Conservation (phyloP, 1,140 invertebrate species). For the Trichoplusia ni region DNA sequence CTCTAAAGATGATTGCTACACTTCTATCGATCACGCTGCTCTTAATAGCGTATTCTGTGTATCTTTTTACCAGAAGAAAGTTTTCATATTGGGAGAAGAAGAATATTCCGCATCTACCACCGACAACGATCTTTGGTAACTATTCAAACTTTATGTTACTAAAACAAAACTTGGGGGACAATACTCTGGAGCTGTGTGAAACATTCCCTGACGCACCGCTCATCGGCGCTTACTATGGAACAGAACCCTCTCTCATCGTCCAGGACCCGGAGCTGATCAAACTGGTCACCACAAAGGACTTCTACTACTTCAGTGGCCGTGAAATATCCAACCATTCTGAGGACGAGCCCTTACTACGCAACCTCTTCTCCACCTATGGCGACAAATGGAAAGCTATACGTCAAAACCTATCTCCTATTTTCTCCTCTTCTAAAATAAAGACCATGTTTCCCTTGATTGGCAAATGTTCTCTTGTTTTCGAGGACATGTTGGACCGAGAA, state of each 20-base stretch:
- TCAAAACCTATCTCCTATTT: conserved; percentile 82
- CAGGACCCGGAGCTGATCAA: conserved; percentile 79
- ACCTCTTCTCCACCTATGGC: conserved; percentile 68
- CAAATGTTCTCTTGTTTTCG: conserved; percentile 64
- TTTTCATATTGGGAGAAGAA: neutral
- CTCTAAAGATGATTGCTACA: no score
- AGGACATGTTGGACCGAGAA: conserved; percentile 48
- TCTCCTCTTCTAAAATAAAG: conserved; percentile 82
- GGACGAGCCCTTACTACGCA: conserved; percentile 53
- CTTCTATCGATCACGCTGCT: neutral
- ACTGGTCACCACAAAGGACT: conserved; percentile 77
- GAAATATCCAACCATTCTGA: conserved; percentile 73
- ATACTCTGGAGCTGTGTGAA: conserved; percentile 45
- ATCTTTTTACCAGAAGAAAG: neutral
- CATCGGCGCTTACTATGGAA: conserved; percentile 67
- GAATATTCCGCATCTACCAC: neutral
- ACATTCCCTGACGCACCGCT: conserved; percentile 59
- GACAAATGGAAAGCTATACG: conserved; percentile 82
- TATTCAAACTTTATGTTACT: conserved; percentile 57
- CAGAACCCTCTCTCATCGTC: conserved; percentile 69
- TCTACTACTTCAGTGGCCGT: conserved; percentile 77
- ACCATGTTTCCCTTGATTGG: conserved; percentile 75
- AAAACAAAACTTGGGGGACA: conserved; percentile 40
- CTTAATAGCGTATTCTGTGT: neutral
- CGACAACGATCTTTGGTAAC: conserved; percentile 55